phyloP scores from a whole-genome alignment of 2,888 invertebrate genomes.

The Cotesia congregata region DNA sequence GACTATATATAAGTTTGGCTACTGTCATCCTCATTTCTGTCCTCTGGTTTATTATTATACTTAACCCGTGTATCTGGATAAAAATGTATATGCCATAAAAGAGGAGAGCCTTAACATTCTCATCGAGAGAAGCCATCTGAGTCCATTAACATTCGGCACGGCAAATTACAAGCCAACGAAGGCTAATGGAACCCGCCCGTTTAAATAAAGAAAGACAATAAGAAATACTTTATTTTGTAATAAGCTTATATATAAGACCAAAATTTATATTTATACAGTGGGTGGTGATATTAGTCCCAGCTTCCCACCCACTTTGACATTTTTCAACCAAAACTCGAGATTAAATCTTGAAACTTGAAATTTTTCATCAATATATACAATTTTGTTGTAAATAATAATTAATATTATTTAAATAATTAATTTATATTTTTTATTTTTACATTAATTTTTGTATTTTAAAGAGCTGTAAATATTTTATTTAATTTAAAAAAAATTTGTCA shows the following conservation, averaged over 20 bases:
- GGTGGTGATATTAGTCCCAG: not conserved
- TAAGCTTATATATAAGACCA: not conserved
- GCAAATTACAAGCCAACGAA: slow-evolving; percentile 68
- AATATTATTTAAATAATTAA: no score
- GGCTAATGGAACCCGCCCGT: slow-evolving; percentile 63
- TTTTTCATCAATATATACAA: no score
- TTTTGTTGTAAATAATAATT: no score
- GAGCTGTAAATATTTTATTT: no score
- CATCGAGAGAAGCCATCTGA: slow-evolving; percentile 52
- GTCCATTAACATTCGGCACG: slow-evolving; percentile 70
- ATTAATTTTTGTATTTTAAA: no score
- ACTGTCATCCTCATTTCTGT: not conserved
- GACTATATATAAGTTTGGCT: not conserved
- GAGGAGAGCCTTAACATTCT: slow-evolving; percentile 43
- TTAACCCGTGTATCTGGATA: not conserved
- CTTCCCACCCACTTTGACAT: no score
- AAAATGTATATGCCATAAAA: not conserved
- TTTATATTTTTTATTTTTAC: no score
- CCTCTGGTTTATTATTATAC: not conserved
- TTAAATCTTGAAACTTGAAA: not conserved
- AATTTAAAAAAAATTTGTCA: no score
- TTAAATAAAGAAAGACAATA: slow-evolving; percentile 34
- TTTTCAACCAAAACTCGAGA: no score
- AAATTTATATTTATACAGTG: not conserved
- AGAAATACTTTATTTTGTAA: slow-evolving; percentile 13